These are phyloP conservation scores for Atta colombica DNA, from an alignment of 1,140 invertebrate species.

Conservation along the genomic window DNA sequence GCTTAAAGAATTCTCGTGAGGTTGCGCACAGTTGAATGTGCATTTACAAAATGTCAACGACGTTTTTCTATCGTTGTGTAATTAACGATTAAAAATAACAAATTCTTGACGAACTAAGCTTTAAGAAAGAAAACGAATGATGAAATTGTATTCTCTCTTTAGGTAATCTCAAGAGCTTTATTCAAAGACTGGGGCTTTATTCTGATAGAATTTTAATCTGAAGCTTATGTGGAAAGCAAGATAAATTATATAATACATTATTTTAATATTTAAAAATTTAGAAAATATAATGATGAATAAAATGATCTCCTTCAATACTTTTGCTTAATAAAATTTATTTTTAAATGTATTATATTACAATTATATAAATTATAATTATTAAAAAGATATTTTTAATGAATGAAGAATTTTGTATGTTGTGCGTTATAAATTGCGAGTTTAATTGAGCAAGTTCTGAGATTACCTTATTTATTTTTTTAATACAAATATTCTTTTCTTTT, in stretches of 20 bases:
- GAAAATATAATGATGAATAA: background rate
- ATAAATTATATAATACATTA: conserved; percentile 21
- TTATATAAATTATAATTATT: background rate
- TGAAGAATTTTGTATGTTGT: background rate
- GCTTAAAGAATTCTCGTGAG: conserved; percentile 73
- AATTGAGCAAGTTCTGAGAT: conserved; percentile 79
- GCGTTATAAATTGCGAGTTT: conserved; percentile 42
- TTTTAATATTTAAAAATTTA: conserved; percentile 13
- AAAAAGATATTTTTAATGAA: background rate
- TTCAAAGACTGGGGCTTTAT: conserved; percentile 8
- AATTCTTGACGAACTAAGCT: conserved; percentile 12
- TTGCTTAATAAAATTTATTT: background rate
- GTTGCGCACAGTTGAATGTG: background rate
- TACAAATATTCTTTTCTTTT: conserved; percentile 59
- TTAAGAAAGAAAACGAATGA: conserved; percentile 10
- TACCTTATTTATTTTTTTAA: conserved; percentile 75
- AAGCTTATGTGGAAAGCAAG: conserved; percentile 17
- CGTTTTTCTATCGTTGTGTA: background rate
- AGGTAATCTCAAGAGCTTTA: conserved; percentile 19
- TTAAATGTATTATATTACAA: background rate
- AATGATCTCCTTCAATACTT: background rate
- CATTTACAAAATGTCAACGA: background rate
- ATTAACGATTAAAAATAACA: conserved; percentile 29
- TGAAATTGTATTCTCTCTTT: conserved; percentile 14
- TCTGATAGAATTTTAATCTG: conserved; percentile 25